Evolutionary conservation across 2,888 invertebrate genomes (phyloP), one percentile per base, ranked within the genome.

Genomic region (Bhutanitis thaidina): DNA sequence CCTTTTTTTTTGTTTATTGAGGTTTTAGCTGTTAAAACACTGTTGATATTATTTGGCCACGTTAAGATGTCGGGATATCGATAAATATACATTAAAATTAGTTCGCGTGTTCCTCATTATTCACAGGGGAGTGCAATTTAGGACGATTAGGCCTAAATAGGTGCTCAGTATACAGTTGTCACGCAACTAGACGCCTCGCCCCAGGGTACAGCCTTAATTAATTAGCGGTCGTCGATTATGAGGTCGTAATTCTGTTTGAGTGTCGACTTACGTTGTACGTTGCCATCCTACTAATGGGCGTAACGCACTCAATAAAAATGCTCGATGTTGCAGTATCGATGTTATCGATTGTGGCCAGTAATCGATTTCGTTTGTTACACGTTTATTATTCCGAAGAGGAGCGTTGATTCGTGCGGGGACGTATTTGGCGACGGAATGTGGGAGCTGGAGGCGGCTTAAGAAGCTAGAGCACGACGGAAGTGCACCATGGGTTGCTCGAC

Each of bases 391-490:
- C 77, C 61, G 66, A 65, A 63, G 61, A 70, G 69, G 64, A 74
- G 67, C 68, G 64, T 65, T 72, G 76, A 77, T 72, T 74, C 65
- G 63, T 66, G 62, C 64, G 63, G n/a, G n/a, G 65, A 76, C 86
- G 57, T 84, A 85, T 84, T 82, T 79, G 82, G 86, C 67, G 64
- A 68, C 67, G 82, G 85, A 80, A 84, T 83, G 80, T 75, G 72
- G 74, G 67, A 55, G 73, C 69, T 58, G 44, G 55, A 59, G 59
- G 59, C 61, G 69, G 64, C 68, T 67, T 72, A 66, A 61, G 63
- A 53, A 63, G 60, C 56, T 58, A 62, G 62, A 62, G 57, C 58
- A 62, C 67, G 67, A 65, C 75, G 81, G 79, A 80, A 80, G 71
- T 75, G 61, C 62, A 58, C 63, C 53, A 52, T 56, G 57, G 58